A percentile compares a stretch with the other conserved stretches of the same genome.
These are phyloP conservation scores for Choreutis nemorana DNA, from an alignment of 2,888 invertebrate species.

Conservation along the genomic window DNA sequence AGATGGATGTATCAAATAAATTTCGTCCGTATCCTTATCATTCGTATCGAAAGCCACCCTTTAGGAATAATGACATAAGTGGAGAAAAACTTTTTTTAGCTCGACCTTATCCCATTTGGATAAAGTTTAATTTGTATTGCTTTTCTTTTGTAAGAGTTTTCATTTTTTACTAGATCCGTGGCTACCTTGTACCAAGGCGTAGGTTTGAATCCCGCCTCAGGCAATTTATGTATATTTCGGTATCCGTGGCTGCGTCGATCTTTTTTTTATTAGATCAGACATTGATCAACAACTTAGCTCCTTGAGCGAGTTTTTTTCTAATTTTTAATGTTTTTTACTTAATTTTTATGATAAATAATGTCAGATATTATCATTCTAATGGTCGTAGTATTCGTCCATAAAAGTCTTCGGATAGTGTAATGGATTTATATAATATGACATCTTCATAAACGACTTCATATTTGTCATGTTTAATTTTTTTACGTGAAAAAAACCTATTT, in stretches of 20 bases:
- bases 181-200: slow-evolving; percentile 24
- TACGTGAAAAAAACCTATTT: too few relatives aligned
- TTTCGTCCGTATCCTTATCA: slow-evolving; percentile 27
- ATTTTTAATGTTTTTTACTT: too few relatives aligned
- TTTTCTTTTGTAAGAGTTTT: slow-evolving; percentile 11
- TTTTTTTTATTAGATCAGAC: slow-evolving; percentile 6
- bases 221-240: slow-evolving; percentile 24
- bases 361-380: too few relatives aligned
- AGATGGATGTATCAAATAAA: slow-evolving; percentile 17
- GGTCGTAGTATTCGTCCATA: too few relatives aligned
- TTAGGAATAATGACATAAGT: slow-evolving; percentile 15
- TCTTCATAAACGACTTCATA: too few relatives aligned
- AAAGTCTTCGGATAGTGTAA: too few relatives aligned
- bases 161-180: background rate
- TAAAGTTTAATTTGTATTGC: slow-evolving; percentile 9
- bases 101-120: background rate
- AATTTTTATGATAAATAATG: too few relatives aligned
- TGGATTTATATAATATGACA: too few relatives aligned
- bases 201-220: slow-evolving; percentile 30
- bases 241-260: slow-evolving; percentile 6
- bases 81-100: slow-evolving; percentile 4
- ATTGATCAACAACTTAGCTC: slow-evolving; percentile 11
- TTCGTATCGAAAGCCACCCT: slow-evolving; percentile 17
- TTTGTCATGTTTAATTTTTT: too few relatives aligned
- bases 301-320: too few relatives aligned